A percentile compares a stretch with the other conserved stretches of the same genome.
Evolutionary conservation across 2,888 invertebrate genomes (phyloP).

Genomic region (Xanthorhoe spadicearia): DNA sequence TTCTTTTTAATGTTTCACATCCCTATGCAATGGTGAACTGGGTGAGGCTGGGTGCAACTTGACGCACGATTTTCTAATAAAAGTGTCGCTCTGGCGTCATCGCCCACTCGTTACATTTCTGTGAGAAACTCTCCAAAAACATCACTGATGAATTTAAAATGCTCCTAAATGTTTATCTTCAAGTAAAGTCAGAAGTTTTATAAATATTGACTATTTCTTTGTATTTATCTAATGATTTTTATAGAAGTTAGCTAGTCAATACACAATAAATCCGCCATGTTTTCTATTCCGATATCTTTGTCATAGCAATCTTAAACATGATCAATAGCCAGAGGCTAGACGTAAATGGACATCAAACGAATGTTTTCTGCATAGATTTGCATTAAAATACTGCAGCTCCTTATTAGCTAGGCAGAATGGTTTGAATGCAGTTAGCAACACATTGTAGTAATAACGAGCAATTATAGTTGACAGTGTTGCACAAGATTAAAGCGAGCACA

Average conservation of each 20-base stretch:
- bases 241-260: background rate
- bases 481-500: slow-evolving; percentile 57
- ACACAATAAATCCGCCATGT: background rate
- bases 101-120: slow-evolving; percentile 34
- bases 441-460: slow-evolving; percentile 20
- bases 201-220: background rate
- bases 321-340: background rate
- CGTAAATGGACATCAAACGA: slow-evolving; percentile 16
- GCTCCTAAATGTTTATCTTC: background rate
- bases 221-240: background rate
- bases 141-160: slow-evolving; percentile 18
- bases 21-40: slow-evolving; percentile 36
- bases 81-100: slow-evolving; percentile 56
- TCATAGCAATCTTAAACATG: background rate
- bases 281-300: background rate
- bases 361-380: slow-evolving; percentile 13
- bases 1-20: slow-evolving; percentile 14
- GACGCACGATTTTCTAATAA: slow-evolving; percentile 77
- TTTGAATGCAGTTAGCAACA: slow-evolving; percentile 23
- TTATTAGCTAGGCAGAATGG: background rate
- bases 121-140: slow-evolving; percentile 33
- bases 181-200: background rate
- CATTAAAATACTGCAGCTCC: slow-evolving; percentile 13
- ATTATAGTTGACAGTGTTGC: slow-evolving; percentile 32
- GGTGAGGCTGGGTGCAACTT: slow-evolving; percentile 52